Percentiles rank a stretch among this genome's conserved stretches.
Conservation (phyloP, 1,140 invertebrate genomes). For the Anthonomus grandis region DNA sequence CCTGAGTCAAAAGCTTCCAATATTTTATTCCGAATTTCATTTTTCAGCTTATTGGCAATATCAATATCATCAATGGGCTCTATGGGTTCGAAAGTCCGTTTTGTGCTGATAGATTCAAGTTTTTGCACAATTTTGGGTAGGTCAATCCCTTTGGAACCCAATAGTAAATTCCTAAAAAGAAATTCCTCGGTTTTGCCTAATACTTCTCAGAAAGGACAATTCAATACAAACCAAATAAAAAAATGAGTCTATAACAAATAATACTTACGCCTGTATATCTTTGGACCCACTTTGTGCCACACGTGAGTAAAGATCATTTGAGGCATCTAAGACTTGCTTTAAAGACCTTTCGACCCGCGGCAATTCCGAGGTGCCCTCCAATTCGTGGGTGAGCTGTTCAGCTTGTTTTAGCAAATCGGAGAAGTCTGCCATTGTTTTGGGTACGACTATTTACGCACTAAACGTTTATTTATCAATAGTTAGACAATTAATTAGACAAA, state of each 20-base stretch:
- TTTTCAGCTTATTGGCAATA: slow-evolving; percentile 82
- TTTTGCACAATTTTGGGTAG: slow-evolving; percentile 89
- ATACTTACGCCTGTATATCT: slow-evolving; percentile 88
- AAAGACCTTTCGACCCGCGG: slow-evolving; percentile 87
- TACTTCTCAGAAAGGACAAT: background rate
- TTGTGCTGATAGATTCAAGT: slow-evolving; percentile 80
- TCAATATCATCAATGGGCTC: slow-evolving; percentile 88
- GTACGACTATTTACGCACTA: no score
- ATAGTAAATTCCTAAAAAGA: slow-evolving; percentile 72
- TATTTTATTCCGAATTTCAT: slow-evolving; percentile 93
- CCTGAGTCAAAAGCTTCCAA: slow-evolving; percentile 88
- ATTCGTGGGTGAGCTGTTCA: slow-evolving; percentile 83
- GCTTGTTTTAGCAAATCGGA: slow-evolving; percentile 85
- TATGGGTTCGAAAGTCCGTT: slow-evolving; percentile 81
- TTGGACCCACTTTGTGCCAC: slow-evolving; percentile 79
- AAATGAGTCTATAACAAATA: background rate
- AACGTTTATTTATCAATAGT: no score
- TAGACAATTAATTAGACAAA: no score
- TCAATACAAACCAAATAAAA: background rate
- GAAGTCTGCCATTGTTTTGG: slow-evolving; percentile 58
- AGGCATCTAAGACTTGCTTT: slow-evolving; percentile 87
- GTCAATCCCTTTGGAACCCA: slow-evolving; percentile 90
- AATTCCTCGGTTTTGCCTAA: background rate
- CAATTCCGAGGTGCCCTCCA: slow-evolving; percentile 77
- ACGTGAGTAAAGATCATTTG: slow-evolving; percentile 82